These are phyloP conservation scores for Oryzias dopingdopingensis DNA, from an alignment of 2,797 vertebrate species.

Conservation along the genomic window DNA sequence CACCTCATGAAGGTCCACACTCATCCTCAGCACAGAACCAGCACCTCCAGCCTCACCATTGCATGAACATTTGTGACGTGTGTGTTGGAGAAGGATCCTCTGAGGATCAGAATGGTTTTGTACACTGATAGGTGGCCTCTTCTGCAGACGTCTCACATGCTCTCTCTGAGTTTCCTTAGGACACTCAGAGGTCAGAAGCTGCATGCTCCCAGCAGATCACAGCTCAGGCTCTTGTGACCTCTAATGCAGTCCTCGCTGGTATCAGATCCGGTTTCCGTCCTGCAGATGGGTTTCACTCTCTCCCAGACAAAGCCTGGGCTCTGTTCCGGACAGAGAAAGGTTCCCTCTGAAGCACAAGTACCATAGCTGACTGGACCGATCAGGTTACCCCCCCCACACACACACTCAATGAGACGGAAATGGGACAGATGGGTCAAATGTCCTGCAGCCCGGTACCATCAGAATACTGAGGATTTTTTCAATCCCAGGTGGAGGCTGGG, in stretches of 20 bases:
- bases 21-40: too few relatives aligned
- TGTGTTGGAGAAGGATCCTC: too few relatives aligned
- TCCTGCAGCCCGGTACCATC: constrained; percentile 10
- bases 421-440: constrained; percentile 49
- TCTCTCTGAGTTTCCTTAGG: too few relatives aligned
- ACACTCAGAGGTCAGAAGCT: neutral
- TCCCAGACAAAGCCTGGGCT: constrained; percentile 46
- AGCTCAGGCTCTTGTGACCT: neutral
- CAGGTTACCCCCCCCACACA: constrained; percentile 54
- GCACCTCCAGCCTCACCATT: too few relatives aligned
- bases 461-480: constrained; percentile 9
- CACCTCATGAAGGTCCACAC: too few relatives aligned
- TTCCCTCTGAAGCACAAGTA: constrained; percentile 37
- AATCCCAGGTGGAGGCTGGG: constrained; percentile 14
- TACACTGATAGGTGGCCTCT: too few relatives aligned
- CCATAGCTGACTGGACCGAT: constrained; percentile 54
- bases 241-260: neutral
- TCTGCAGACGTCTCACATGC: too few relatives aligned
- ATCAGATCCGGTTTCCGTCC: constrained; percentile 50
- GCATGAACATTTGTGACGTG: too few relatives aligned
- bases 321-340: constrained; percentile 24
- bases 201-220: constrained; percentile 8
- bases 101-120: too few relatives aligned
- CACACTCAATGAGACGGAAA: constrained; percentile 46
- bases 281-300: constrained; percentile 29